Conservation (phyloP, 2,113 vertebrate genomes). For the Parus major region DNA sequence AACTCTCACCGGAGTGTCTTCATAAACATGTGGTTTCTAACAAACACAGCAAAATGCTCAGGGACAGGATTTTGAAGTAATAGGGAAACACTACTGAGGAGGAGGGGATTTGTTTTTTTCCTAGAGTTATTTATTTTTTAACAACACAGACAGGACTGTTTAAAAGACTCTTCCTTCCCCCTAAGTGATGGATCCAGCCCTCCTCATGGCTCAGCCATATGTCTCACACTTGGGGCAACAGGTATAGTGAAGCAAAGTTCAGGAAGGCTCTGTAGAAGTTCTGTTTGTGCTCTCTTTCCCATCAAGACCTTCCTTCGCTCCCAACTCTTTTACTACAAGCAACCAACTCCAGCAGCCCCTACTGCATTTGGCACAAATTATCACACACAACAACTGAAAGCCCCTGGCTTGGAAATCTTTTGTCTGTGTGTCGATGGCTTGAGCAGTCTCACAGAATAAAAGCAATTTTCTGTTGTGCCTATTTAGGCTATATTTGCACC, state of each 20-base stretch:
- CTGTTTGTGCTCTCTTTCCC: not conserved
- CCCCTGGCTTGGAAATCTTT: not conserved
- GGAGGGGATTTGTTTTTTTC: not conserved
- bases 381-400: not conserved
- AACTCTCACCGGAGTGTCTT: not conserved
- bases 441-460: not conserved
- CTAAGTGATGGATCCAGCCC: not conserved
- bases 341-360: not conserved
- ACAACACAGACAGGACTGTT: not conserved
- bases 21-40: not conserved
- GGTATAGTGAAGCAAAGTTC: not conserved
- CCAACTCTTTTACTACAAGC: not conserved
- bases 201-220: not conserved
- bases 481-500: not conserved
- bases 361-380: not conserved
- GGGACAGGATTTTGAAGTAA: not conserved
- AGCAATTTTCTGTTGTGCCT: not conserved
- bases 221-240: not conserved
- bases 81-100: not conserved
- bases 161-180: not conserved
- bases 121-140: not conserved
- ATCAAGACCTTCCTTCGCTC: not conserved
- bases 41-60: not conserved
- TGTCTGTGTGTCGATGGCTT: not conserved
- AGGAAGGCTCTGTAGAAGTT: not conserved